These are phyloP conservation scores for Pachyseris speciosa DNA, from an alignment of 64 coral and sea anemone species.

Conservation along the genomic window DNA sequence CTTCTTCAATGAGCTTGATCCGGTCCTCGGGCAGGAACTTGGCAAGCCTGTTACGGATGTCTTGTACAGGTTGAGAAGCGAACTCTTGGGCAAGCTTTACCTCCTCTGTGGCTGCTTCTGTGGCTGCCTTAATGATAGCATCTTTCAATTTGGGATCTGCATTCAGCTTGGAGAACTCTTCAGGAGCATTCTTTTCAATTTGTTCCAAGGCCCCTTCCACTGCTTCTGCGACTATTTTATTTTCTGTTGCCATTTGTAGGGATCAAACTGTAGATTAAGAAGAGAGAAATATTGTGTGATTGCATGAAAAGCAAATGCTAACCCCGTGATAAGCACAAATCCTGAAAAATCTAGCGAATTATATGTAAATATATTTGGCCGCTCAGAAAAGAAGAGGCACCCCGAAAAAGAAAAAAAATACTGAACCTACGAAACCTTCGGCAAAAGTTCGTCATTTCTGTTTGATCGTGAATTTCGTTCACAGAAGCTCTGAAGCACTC, in stretches of 20 bases:
- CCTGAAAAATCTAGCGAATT: too few relatives aligned
- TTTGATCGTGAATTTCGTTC: too few relatives aligned
- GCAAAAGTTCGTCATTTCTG: too few relatives aligned
- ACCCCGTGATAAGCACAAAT: too few relatives aligned
- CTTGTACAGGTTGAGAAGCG: constrained; percentile 17
- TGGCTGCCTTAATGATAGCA: constrained; percentile 34
- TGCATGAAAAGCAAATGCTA: too few relatives aligned
- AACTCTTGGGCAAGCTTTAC: constrained; percentile 63
- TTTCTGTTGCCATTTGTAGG: constrained; percentile 1
- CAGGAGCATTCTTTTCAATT: constrained; percentile 37
- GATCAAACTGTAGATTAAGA: background rate
- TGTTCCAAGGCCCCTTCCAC: constrained; percentile 46
- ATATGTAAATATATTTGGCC: too few relatives aligned
- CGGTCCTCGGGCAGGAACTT: constrained; percentile 48
- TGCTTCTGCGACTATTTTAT: constrained; percentile 27
- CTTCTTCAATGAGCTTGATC: constrained; percentile 35
- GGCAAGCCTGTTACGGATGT: constrained; percentile 48
- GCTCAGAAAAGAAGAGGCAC: too few relatives aligned
- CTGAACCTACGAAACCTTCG: too few relatives aligned
- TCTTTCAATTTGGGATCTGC: constrained; percentile 42
- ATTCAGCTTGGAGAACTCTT: constrained; percentile 53
- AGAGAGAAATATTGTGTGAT: too few relatives aligned
- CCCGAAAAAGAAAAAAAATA: too few relatives aligned
- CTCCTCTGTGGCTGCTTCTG: constrained; percentile 26
- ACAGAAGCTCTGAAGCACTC: too few relatives aligned